phyloP scores from a whole-genome alignment of 2,113 vertebrate species.

The Carassius gibelio region DNA sequence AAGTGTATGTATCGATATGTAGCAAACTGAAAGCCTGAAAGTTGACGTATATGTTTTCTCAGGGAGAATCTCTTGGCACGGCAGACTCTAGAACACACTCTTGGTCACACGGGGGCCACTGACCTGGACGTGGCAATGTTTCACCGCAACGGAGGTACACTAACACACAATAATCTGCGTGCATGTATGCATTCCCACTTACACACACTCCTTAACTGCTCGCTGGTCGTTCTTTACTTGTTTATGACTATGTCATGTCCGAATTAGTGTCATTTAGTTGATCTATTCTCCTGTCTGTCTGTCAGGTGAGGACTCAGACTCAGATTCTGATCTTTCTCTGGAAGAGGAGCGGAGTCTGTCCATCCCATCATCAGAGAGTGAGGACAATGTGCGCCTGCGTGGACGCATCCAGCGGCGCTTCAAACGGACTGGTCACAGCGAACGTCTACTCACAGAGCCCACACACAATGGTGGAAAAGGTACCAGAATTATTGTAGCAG shows the following conservation, averaged over 20 bases:
- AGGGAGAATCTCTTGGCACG: slow-evolving; percentile 90
- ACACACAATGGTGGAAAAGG: slow-evolving; percentile 87
- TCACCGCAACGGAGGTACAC: slow-evolving; percentile 90
- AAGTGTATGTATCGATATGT: background rate
- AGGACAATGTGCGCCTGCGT: slow-evolving; percentile 90
- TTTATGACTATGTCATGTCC: background rate
- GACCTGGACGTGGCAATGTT: slow-evolving; percentile 98
- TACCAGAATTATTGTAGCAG: slow-evolving; percentile 53
- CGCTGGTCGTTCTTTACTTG: background rate
- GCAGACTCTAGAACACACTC: slow-evolving; percentile 87
- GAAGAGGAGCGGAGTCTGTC: slow-evolving; percentile 95
- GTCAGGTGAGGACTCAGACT: slow-evolving; percentile 91
- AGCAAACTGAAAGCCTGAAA: slow-evolving; percentile 11
- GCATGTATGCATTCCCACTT: slow-evolving; percentile 22
- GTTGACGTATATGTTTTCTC: background rate
- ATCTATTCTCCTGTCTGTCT: background rate
- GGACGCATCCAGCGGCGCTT: slow-evolving; percentile 91
- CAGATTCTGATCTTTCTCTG: slow-evolving; percentile 93
- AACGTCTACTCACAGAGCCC: slow-evolving; percentile 90
- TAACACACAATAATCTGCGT: slow-evolving; percentile 31
- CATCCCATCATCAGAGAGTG: slow-evolving; percentile 94
- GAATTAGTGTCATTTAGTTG: background rate
- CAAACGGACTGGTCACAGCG: slow-evolving; percentile 87
- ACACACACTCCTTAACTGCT: background rate
- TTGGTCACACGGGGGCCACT: slow-evolving; percentile 88